Percentiles rank a stretch among this genome's conserved stretches.
Evolutionary conservation across 2,797 vertebrate species (phyloP).

Genomic region (Ciconia nigra): DNA sequence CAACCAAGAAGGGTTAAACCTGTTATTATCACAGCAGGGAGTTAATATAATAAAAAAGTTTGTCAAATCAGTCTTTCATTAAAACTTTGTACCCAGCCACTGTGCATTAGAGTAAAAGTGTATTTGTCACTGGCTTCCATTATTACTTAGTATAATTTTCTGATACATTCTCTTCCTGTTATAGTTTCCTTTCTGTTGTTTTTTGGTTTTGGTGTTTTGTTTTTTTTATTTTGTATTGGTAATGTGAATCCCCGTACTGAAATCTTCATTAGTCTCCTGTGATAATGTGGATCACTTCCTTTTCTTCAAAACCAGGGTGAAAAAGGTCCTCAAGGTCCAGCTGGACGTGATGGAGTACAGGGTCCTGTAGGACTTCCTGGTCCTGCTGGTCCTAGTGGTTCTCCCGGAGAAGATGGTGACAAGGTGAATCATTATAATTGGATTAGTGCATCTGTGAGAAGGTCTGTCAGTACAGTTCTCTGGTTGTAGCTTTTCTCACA

Average conservation of each 20-base stretch:
- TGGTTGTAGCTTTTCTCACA: background rate
- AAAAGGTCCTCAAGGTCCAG: constrained; percentile 95
- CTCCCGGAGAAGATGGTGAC: constrained; percentile 97
- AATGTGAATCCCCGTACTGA: background rate
- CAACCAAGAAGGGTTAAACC: background rate
- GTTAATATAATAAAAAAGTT: background rate
- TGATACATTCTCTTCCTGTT: background rate
- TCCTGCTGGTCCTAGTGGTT: constrained; percentile 93
- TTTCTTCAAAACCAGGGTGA: constrained; percentile 84
- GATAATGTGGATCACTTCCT: background rate
- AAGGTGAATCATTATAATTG: constrained; percentile 80
- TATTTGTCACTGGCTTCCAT: background rate
- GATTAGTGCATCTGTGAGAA: background rate
- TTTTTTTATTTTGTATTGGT: background rate
- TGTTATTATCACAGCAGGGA: background rate
- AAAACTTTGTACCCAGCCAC: constrained; percentile 5
- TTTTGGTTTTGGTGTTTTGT: background rate
- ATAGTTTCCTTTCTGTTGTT: background rate
- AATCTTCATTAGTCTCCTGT: background rate
- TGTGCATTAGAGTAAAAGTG: background rate
- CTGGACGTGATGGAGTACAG: constrained; percentile 94
- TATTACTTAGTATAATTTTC: background rate
- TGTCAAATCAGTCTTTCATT: constrained; percentile 48
- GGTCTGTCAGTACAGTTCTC: background rate
- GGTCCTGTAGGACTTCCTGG: constrained; percentile 96